Conservation (phyloP, 2,797 vertebrate genomes). For the Notolepis coatsorum region DNA sequence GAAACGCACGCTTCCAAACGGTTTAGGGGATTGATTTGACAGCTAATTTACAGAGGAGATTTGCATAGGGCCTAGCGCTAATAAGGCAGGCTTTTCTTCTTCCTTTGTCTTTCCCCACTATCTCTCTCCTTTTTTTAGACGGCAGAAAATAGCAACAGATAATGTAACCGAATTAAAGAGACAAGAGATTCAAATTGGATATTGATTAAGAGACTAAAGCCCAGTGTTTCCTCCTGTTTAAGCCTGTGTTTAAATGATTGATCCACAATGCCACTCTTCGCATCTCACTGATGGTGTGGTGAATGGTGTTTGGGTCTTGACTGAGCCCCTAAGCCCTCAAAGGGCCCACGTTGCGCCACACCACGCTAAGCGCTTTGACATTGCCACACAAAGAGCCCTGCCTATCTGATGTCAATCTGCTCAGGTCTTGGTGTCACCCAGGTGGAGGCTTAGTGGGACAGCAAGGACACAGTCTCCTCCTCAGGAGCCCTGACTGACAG, state of each 20-base stretch:
- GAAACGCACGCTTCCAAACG: constrained; percentile 64
- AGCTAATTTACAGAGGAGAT: constrained; percentile 81
- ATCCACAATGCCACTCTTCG: constrained; percentile 71
- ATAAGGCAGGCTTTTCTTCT: constrained; percentile 71
- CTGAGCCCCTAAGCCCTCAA: constrained; percentile 43
- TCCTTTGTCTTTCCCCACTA: constrained; percentile 62
- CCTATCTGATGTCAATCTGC: constrained; percentile 70
- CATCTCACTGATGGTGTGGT: constrained; percentile 47
- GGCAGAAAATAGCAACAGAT: constrained; percentile 73
- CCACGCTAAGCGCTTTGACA: constrained; percentile 71
- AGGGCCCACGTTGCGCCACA: constrained; percentile 54
- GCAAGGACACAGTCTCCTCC: constrained; percentile 61
- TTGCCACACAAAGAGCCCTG: constrained; percentile 61
- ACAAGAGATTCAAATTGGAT: constrained; percentile 83
- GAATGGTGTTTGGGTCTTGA: constrained; percentile 32
- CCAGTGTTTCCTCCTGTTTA: constrained; percentile 67
- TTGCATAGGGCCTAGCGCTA: constrained; percentile 74
- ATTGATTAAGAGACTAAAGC: constrained; percentile 79
- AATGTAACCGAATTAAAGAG: constrained; percentile 79
- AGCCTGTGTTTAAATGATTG: constrained; percentile 77
- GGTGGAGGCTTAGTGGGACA: constrained; percentile 57
- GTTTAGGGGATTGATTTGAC: constrained; percentile 78
- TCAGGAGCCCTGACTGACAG: constrained; percentile 57
- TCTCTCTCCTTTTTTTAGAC: constrained; percentile 55
- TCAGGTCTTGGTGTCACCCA: constrained; percentile 54